Evolutionary conservation across 2,113 vertebrate genomes (phyloP).

Genomic region (Laterallus jamaicensis): DNA sequence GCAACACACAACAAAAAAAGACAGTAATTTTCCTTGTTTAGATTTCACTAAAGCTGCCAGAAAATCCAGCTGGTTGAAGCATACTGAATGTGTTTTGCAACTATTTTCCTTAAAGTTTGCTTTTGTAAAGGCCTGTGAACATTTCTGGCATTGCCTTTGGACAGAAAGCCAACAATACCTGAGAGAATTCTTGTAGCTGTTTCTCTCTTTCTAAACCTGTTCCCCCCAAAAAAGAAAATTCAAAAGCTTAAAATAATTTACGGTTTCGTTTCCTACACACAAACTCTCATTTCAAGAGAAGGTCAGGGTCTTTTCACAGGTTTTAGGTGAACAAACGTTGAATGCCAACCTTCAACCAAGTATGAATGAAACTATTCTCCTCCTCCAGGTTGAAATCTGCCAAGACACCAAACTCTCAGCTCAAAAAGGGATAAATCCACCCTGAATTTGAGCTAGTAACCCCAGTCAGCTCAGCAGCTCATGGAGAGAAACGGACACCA

Average conservation of each 20-base stretch:
- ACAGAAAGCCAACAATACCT: not conserved
- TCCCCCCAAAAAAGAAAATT: not conserved
- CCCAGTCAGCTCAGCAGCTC: not conserved
- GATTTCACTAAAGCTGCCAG: constrained; percentile 50
- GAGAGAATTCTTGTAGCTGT: not conserved
- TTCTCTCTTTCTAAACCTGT: not conserved
- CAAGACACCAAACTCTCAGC: not conserved
- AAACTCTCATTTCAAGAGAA: not conserved
- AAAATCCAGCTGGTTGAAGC: constrained; percentile 59
- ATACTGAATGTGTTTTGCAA: constrained; percentile 22
- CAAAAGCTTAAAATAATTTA: not conserved
- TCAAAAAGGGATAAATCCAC: not conserved
- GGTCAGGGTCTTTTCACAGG: not conserved
- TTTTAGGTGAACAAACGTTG: not conserved
- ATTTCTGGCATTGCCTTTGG: not conserved
- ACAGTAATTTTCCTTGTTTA: constrained; percentile 57
- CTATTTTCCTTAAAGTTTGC: constrained; percentile 26
- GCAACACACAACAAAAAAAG: constrained; percentile 33
- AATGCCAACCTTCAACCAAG: not conserved
- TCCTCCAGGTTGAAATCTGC: not conserved
- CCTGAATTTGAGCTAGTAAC: not conserved
- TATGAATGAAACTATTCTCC: not conserved
- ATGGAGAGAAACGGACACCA: not conserved
- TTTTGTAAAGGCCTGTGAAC: not conserved
- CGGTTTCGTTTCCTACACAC: fast-evolving